Evolutionary conservation across 2,113 vertebrate genomes (phyloP).

Genomic region (Pachypanchax playfairii): DNA sequence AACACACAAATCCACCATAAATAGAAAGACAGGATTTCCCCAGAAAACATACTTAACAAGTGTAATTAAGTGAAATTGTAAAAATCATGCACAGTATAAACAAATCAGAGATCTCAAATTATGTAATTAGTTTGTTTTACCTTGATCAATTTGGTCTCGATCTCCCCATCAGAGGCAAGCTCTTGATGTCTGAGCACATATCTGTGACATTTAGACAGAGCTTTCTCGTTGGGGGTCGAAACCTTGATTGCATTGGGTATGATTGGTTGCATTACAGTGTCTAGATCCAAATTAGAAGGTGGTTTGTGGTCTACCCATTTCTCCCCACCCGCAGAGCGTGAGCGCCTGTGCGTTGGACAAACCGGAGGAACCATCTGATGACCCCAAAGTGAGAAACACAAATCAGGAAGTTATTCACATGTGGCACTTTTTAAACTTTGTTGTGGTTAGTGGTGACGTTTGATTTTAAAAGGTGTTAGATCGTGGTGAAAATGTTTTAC

Average conservation of each 20-base stretch:
- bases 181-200: slow-evolving; percentile 98
- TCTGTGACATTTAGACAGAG: slow-evolving; percentile 92
- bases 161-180: slow-evolving; percentile 94
- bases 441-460: background rate
- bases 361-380: slow-evolving; percentile 82
- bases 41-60: slow-evolving; percentile 1
- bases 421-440: slow-evolving; percentile 11
- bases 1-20: background rate
- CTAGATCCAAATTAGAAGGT: slow-evolving; percentile 86
- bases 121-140: slow-evolving; percentile 72
- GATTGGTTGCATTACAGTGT: slow-evolving; percentile 93
- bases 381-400: slow-evolving; percentile 65
- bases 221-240: slow-evolving; percentile 88
- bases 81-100: slow-evolving; percentile 16
- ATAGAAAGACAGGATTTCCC: background rate
- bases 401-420: slow-evolving; percentile 59
- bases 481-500: slow-evolving; percentile 24
- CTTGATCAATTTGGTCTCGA: slow-evolving; percentile 95
- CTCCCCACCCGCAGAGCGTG: slow-evolving; percentile 89
- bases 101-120: slow-evolving; percentile 15
- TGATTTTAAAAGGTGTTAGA: background rate
- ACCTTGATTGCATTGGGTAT: slow-evolving; percentile 92
- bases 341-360: slow-evolving; percentile 85
- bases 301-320: slow-evolving; percentile 98
- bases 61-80: slow-evolving; percentile 8